Evolutionary conservation across 2,797 vertebrate genomes (phyloP), one percentile per base, ranked within the genome.

Genomic region (Falco peregrinus): DNA sequence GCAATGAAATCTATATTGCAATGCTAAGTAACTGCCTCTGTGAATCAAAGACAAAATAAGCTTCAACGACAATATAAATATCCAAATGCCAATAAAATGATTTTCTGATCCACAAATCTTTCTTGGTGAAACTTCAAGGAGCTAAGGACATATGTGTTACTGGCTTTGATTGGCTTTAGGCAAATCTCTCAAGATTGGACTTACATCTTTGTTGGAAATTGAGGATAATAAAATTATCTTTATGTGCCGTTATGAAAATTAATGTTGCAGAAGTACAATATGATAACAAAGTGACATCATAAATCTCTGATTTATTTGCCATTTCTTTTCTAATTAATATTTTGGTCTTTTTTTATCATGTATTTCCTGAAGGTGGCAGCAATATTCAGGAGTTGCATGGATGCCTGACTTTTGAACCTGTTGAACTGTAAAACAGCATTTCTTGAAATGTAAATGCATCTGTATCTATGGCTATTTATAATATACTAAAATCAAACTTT

Each of bases 361-460:
- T 86, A 33, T 73, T 87, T 95, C 95, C 96, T 95, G 95, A 96
- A 96, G 95, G 84, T 97, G 95, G 96, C 96, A 96, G 95, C 90
- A 96, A 59, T 94, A 96, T 93, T 95, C 94, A 95, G 95, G 73
- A 92, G 19, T 94, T 97, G 35, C 0, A 0, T 41, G 54, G 41
- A 33, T 63, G 19, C 60, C 82, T 93, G 71, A 83, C 71, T 90
- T 93, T 85, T 94, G 47, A 93, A 96, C 82, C 31, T 90, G 4
- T 31, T 95, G 88, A 94, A 84, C 78, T 69, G 8, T 48, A 76
- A 57, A 61, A 26, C 10, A 73, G 12, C 14, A 14, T 73, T 84
- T 80, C 12, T 84, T 91, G 75, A 41, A 77, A 8, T 57, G 33
- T 54, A 57, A 67, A 59, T 70, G 10, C n/a, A 29, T 80, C 68